phyloP scores from a whole-genome alignment of 2,797 vertebrate species.

The Bucorvus abyssinicus region DNA sequence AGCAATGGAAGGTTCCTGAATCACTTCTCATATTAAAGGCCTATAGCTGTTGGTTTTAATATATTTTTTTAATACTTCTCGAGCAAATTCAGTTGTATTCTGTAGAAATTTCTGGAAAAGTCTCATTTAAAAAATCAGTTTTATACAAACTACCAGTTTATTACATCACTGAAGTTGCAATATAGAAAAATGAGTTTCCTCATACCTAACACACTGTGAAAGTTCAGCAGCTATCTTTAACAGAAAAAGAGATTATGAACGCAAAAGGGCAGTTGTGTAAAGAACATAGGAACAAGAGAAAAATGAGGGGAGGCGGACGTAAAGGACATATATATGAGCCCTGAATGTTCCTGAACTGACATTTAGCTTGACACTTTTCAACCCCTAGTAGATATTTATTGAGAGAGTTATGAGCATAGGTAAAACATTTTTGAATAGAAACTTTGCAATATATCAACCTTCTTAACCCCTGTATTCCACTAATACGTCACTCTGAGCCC shows the following conservation, averaged over 20 bases:
- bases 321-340: not conserved
- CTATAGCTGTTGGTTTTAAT: not conserved
- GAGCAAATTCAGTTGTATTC: not conserved
- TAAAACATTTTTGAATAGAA: not conserved
- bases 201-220: not conserved
- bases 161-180: not conserved
- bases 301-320: not conserved
- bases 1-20: not conserved
- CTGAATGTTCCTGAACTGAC: not conserved
- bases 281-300: not conserved
- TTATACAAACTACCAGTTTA: not conserved
- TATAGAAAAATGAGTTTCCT: not conserved
- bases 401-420: not conserved
- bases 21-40: not conserved
- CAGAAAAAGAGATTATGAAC: not conserved
- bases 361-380: not conserved
- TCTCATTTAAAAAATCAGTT: not conserved
- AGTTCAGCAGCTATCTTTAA: not conserved
- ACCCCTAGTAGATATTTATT: not conserved
- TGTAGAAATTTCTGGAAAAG: not conserved
- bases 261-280: not conserved
- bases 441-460: not conserved
- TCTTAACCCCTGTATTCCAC: not conserved
- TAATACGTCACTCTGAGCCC: not conserved
- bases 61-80: not conserved